phyloP scores from a whole-genome alignment of 2,797 vertebrate genomes.

The Pseudochirops cupreus region DNA sequence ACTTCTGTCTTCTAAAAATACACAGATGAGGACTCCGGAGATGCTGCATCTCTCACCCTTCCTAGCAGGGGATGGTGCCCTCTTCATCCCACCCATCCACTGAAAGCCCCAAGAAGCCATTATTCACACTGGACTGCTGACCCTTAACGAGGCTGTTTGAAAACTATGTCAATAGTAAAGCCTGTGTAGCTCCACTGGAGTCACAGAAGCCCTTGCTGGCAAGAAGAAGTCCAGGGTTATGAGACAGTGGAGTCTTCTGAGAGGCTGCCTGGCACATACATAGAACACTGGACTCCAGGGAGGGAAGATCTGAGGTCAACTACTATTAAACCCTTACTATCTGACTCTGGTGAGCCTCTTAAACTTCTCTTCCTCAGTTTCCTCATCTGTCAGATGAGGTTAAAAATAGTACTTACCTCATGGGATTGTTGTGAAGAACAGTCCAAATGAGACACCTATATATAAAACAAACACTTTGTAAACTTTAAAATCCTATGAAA shows the following conservation, averaged over 20 bases:
- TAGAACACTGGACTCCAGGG: too few species aligned
- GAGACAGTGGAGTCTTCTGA: too few species aligned
- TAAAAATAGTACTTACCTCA: not conserved
- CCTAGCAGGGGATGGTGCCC: rapidly evolving
- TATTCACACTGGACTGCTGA: not conserved
- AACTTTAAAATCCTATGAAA: too few species aligned
- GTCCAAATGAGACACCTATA: not conserved
- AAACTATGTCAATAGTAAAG: not conserved
- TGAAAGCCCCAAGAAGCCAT: not conserved
- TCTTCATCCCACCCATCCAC: not conserved
- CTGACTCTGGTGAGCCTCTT: not conserved
- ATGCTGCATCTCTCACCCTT: not conserved
- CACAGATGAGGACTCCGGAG: not conserved
- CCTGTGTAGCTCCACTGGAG: not conserved
- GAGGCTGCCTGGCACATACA: too few species aligned
- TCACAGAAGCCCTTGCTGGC: too few species aligned
- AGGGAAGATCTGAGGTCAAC: too few species aligned
- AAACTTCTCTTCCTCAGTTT: not conserved
- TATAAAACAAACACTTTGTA: not conserved
- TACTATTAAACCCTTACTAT: too few species aligned
- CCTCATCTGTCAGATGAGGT: not conserved
- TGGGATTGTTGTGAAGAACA: too few species aligned
- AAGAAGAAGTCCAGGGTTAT: not conserved
- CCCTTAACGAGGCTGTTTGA: not conserved
- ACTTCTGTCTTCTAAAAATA: not conserved